phyloP scores from a whole-genome alignment of 1,140 invertebrate genomes.

The Drosophila simulans region DNA sequence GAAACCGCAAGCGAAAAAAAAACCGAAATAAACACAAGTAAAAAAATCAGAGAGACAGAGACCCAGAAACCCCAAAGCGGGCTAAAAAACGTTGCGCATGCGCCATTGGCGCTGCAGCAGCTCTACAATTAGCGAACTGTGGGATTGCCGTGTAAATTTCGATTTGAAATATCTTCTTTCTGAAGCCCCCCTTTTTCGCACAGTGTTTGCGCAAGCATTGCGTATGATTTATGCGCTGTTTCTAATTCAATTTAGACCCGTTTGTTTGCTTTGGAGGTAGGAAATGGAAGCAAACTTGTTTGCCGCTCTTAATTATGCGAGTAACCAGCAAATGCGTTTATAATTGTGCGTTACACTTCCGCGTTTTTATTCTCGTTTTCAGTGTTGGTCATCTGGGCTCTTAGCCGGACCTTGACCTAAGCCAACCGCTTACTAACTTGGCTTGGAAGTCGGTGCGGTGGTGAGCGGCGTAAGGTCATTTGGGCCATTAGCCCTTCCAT shows the following conservation, averaged over 20 bases:
- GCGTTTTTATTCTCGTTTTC: constrained; percentile 2
- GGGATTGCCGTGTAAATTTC: constrained; percentile 32
- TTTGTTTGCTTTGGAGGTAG: constrained; percentile 34
- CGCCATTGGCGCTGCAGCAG: constrained; percentile 49
- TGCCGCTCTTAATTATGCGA: constrained; percentile 38
- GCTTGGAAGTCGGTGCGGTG: constrained; percentile 6
- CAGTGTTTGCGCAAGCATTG: constrained; percentile 48
- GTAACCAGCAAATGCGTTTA: constrained; percentile 38
- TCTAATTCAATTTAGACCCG: constrained; percentile 49
- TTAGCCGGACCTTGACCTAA: constrained; percentile 47
- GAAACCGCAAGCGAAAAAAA: constrained; percentile 57
- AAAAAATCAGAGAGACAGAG: constrained; percentile 60
- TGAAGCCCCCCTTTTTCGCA: constrained; percentile 28
- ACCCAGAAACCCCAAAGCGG: constrained; percentile 78
- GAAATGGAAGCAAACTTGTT: constrained; percentile 52
- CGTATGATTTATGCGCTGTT: constrained; percentile 44
- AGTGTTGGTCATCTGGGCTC: constrained; percentile 5
- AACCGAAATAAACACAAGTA: neutral
- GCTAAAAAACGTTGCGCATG: constrained; percentile 67
- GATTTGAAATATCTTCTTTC: constrained; percentile 8
- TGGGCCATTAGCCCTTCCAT: constrained; percentile 40
- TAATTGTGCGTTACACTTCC: constrained; percentile 56
- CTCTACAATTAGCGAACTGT: constrained; percentile 35
- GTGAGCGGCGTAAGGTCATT: constrained; percentile 47
- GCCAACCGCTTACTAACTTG: constrained; percentile 28